Percentiles rank a stretch among this genome's conserved stretches.
Conservation (phyloP, 2,113 vertebrate species). For the Gallinago undulata region DNA sequence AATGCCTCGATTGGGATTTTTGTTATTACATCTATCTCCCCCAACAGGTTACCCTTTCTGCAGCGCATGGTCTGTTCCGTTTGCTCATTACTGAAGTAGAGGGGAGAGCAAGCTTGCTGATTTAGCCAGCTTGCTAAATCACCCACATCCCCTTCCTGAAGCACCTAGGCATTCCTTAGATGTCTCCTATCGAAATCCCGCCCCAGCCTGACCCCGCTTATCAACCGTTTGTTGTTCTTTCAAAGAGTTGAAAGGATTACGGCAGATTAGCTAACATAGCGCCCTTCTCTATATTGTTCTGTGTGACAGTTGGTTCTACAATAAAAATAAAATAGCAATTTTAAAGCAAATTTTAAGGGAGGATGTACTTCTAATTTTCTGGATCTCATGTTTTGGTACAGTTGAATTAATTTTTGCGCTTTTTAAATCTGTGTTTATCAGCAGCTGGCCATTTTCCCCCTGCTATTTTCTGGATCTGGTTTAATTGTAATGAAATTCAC, state of each 20-base stretch:
- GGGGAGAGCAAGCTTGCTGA: neutral
- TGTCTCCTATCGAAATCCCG: slow-evolving; percentile 53
- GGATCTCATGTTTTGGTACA: neutral
- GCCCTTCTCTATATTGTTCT: neutral
- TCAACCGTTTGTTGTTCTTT: slow-evolving; percentile 48
- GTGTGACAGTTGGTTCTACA: neutral
- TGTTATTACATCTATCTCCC: neutral
- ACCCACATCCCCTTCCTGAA: slow-evolving; percentile 41
- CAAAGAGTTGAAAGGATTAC: slow-evolving; percentile 54
- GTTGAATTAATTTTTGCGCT: neutral
- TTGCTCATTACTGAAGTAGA: neutral
- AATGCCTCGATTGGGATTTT: fast-evolving
- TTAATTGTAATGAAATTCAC: slow-evolving; percentile 30
- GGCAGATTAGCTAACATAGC: slow-evolving; percentile 44
- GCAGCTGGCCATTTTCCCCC: neutral
- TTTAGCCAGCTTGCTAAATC: slow-evolving; percentile 19
- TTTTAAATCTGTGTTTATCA: neutral
- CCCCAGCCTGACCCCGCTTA: slow-evolving; percentile 60
- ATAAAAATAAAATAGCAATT: slow-evolving; percentile 21
- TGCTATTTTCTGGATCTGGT: neutral
- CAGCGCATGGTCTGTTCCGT: neutral
- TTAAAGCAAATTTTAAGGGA: neutral
- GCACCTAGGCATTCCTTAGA: slow-evolving; percentile 63
- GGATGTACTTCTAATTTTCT: neutral
- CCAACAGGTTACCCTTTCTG: neutral